Base-by-base conservation (phyloP, 2,113 vertebrate species). In the Nycticorax nycticorax region DNA sequence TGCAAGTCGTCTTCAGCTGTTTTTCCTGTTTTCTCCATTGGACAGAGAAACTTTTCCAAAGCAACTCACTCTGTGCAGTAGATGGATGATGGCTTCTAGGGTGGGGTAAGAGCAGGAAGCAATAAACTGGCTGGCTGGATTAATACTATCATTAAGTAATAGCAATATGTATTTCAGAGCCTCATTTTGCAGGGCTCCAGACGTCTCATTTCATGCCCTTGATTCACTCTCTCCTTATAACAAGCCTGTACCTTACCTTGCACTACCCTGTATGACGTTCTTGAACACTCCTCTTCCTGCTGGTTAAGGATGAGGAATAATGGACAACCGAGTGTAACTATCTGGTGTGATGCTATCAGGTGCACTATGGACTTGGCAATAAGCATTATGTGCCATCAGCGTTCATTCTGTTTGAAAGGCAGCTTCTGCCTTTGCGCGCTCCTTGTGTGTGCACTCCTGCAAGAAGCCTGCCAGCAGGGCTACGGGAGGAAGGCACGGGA, bases 311-410 rank as follows among this genome's bases (percentile, higher is more conserved):
- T 59, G 64, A 87, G 59, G 59, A 92, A 68, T 92, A 92, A 95
- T 73, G 89, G 89, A 37, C 81, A 89, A 41, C 66, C 75, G 74
- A 85, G 55, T 24, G 48, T 59, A 68, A 89, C 53, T 45, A 14
- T 69, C 72, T 22, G 50, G 63, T 14, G 64, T 53, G 92, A 81
- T 39, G 48, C 85, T 87, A 76, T 79, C 89, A 95, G 88, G 39
- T 7, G 1, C 88, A 80, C 93, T 73, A 33, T 18, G 43, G 63
- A 53, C 53, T 79, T 80, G 57, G 77, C 73, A 95, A 87, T 89
- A 87, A 80, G 69, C 77, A 71, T 89, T 89, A 93, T 68, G 77
- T 87, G 82, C 73, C 63, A 93, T 89, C 88, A 92, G 57, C 55
- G 68, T 72, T 92, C 82, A 72, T 55, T 78, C 88, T 39, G 33